phyloP scores from a whole-genome alignment of 2,797 vertebrate species.

The Fringilla coelebs region DNA sequence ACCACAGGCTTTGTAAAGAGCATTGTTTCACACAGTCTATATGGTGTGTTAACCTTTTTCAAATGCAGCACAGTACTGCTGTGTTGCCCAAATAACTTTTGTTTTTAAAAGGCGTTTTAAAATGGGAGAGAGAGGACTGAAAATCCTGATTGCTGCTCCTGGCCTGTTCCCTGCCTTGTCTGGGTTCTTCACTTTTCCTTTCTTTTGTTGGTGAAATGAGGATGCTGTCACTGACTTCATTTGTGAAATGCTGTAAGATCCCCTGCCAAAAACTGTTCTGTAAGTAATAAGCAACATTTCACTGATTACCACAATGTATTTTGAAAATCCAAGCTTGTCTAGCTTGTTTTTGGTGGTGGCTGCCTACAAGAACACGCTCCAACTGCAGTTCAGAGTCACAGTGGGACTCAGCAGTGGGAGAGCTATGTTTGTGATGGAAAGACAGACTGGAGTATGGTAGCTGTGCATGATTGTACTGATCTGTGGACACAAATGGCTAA shows the following conservation, averaged over 20 bases:
- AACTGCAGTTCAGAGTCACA: not conserved
- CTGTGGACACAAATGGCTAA: not conserved
- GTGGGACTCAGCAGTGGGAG: not conserved
- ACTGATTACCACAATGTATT: not conserved
- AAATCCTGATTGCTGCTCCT: not conserved
- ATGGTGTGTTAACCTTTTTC: not conserved
- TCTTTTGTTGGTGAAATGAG: not conserved
- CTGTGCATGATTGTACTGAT: accelerated
- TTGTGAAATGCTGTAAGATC: not conserved
- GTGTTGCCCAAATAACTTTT: not conserved
- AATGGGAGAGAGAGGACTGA: not conserved
- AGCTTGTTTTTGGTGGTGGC: not conserved
- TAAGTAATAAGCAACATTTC: not conserved
- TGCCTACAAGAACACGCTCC: not conserved
- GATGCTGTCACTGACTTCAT: not conserved
- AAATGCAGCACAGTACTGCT: not conserved
- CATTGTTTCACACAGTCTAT: not conserved
- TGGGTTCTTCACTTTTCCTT: not conserved
- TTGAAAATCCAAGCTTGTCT: not conserved
- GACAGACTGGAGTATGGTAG: not conserved
- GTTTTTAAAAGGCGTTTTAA: not conserved
- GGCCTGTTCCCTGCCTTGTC: not conserved
- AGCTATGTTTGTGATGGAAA: not conserved
- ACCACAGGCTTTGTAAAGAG: not conserved
- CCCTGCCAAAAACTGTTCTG: not conserved